Evolutionary conservation across 2,113 vertebrate species (phyloP), one percentile per base, ranked within the genome.

Genomic region (Dunckerocampus dactyliophorus): DNA sequence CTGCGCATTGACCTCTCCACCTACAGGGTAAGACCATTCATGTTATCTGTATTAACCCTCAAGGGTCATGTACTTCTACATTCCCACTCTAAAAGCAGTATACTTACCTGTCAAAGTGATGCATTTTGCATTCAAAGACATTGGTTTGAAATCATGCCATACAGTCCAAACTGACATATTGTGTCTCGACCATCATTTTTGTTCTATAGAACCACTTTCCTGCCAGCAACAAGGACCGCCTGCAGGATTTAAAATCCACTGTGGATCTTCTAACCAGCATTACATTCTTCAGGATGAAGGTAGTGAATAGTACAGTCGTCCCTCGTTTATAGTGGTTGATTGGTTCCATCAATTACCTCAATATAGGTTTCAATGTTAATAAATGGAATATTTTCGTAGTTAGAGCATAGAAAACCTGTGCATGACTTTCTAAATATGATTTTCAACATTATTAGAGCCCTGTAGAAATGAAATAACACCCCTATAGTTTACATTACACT

Each of bases 221-320:
- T 59, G 95, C 94, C 71, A 97, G 97, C 86, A 96, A 82, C 77
- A 93, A 93, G 1, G 97, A 99, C 2, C 85, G 96, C 9, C 89
- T 99, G 65, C 97, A 97, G 74, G 97, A 99, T 80, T 84, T 99
- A 57, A 99, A 98, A 77, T 98, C 97, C 51, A 99, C 97, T 0
- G 96, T 99, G 73, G 97, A 99, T 82, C 92, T 99, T 65, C 91
- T 99, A 69, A 99, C 97, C 75, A 99, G 97, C 89, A 99, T 99
- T 87, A 99, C 97, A 0, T 99, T 99, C 88, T 99, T 99, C 88
- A 92, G 97, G 77, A 99, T 99, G 97, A 99, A 99, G 94, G 97
- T 98, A 89, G 10, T 8, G 0, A 24, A 65, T 15, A 22, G 8
- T 8, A 34, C 5, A 34, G 7, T 8, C 6, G 31, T 34, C 5